Evolutionary conservation across 2,888 invertebrate genomes (phyloP).

Genomic region (Candidula unifasciata): DNA sequence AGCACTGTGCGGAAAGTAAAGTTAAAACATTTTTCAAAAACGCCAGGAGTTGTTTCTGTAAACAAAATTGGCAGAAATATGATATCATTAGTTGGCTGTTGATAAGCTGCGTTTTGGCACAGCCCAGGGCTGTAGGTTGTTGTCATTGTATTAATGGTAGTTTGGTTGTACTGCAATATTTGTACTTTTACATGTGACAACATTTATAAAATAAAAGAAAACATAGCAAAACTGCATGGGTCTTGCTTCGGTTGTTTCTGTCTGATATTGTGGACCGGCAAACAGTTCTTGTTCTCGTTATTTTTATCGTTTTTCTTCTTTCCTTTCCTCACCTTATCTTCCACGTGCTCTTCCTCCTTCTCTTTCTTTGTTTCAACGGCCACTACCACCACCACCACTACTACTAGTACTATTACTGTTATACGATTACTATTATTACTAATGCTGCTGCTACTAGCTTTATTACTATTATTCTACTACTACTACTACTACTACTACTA

Average conservation of each 20-base stretch:
- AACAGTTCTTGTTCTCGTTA: not conserved
- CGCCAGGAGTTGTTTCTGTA: not conserved
- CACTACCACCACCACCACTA: too few species aligned
- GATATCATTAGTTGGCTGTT: constrained; percentile 38
- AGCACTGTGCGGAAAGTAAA: too few species aligned
- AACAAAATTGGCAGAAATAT: constrained; percentile 9
- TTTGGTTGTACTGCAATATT: constrained; percentile 71
- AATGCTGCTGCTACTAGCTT: too few species aligned
- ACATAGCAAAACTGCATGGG: constrained; percentile 24
- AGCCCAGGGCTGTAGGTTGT: constrained; percentile 52
- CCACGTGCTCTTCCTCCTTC: not conserved
- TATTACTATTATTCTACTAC: too few species aligned
- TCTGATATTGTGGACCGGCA: not conserved
- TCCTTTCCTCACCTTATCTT: too few species aligned
- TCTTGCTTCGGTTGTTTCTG: not conserved
- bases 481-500: too few species aligned
- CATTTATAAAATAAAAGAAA: constrained; percentile 64
- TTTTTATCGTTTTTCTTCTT: not conserved
- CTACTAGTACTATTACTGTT: too few species aligned
- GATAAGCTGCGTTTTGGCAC: constrained; percentile 36
- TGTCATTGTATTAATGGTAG: constrained; percentile 61
- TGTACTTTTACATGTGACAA: constrained; percentile 74
- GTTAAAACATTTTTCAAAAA: not conserved
- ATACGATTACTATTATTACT: too few species aligned
- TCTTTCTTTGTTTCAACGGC: not conserved